These are phyloP conservation scores for Andrena cerasifolii DNA, from an alignment of 1,140 invertebrate species.

Conservation along the genomic window DNA sequence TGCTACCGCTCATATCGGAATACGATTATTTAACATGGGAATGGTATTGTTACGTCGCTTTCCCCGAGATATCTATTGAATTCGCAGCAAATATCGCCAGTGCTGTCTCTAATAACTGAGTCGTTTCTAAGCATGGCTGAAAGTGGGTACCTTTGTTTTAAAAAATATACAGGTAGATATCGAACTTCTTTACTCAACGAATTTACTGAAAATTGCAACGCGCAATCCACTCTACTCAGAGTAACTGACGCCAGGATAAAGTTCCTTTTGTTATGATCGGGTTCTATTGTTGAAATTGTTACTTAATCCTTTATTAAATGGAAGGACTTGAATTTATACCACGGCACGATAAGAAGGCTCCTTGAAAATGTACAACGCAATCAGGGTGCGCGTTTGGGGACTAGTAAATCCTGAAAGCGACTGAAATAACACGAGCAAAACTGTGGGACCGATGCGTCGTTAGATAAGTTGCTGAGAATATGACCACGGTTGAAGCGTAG, in stretches of 20 bases:
- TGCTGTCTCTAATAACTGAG: background rate
- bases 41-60: slow-evolving; percentile 33
- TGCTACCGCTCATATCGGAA: slow-evolving; percentile 20
- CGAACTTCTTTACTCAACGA: background rate
- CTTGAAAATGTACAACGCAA: background rate
- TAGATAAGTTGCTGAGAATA: background rate
- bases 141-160: no score
- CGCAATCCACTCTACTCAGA: no score
- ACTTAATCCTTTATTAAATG: no score
- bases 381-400: background rate
- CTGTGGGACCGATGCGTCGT: background rate
- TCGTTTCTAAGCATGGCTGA: no score
- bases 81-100: background rate
- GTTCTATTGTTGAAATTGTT: no score
- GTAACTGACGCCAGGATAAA: no score
- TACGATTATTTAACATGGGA: slow-evolving; percentile 42
- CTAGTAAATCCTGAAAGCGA: no score
- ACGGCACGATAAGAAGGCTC: no score
- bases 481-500: no score
- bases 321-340: no score
- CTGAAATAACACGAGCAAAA: background rate
- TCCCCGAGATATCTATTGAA: background rate
- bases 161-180: background rate
- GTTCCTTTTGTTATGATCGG: no score
- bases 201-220: background rate